phyloP scores from a whole-genome alignment of 2,888 invertebrate species.

The Crocallis elinguaria region DNA sequence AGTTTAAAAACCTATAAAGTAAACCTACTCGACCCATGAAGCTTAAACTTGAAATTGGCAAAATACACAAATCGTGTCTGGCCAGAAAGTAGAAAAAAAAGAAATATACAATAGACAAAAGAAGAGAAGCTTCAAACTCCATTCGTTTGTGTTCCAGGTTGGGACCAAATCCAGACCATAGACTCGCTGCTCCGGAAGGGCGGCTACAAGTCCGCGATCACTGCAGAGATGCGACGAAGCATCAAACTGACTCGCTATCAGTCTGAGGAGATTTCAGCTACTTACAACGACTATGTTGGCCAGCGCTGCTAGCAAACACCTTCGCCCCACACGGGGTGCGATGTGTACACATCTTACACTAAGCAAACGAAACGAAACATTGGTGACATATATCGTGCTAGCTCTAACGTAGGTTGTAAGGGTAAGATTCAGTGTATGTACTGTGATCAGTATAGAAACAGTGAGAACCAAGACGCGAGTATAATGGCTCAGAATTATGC shows the following conservation, averaged over 20 bases:
- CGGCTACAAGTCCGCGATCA: conserved; percentile 96
- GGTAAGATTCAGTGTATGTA: conserved; percentile 67
- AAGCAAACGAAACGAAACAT: conserved; percentile 35
- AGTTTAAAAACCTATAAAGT: no score
- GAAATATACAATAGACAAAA: background rate
- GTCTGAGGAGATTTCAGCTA: conserved; percentile 96
- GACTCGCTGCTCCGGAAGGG: conserved; percentile 98
- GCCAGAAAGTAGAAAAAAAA: no score
- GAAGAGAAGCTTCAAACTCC: background rate
- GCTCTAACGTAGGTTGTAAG: conserved; percentile 69
- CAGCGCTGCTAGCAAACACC: conserved; percentile 91
- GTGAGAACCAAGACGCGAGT: conserved; percentile 29
- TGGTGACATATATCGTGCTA: conserved; percentile 49
- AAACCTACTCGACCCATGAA: no score
- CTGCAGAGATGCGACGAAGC: conserved; percentile 93
- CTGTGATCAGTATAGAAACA: conserved; percentile 25
- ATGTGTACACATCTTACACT: background rate
- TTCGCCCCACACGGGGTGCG: conserved; percentile 46
- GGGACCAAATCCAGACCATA: conserved; percentile 99
- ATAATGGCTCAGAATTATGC: conserved; percentile 58
- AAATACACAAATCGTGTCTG: no score
- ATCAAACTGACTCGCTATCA: conserved; percentile 98
- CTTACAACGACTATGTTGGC: conserved; percentile 92
- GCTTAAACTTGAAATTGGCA: no score
- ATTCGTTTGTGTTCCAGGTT: conserved; percentile 86